These are phyloP conservation scores for Autographa pulchrina DNA, from an alignment of 2,888 invertebrate species.

Conservation along the genomic window DNA sequence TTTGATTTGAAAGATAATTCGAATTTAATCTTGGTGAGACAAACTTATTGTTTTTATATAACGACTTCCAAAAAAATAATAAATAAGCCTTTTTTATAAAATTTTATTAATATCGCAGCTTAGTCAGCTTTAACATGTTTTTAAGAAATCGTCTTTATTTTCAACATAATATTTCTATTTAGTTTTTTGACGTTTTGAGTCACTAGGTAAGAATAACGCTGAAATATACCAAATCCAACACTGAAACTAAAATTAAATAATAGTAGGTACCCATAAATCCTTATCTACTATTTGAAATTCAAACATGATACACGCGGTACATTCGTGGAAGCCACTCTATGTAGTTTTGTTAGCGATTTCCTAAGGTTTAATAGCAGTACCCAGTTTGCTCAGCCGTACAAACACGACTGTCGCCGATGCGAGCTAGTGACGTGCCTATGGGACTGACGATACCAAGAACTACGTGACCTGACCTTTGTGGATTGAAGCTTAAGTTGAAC, in stretches of 20 bases:
- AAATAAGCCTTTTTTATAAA: too few species aligned
- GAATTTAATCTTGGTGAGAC: background rate
- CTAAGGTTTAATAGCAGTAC: constrained; percentile 71
- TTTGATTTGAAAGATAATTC: background rate
- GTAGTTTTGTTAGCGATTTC: constrained; percentile 65
- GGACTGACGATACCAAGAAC: constrained; percentile 5
- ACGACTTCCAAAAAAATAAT: too few species aligned
- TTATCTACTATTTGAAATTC: background rate
- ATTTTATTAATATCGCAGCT: too few species aligned
- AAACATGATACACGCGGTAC: constrained; percentile 8
- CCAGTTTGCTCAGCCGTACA: constrained; percentile 71
- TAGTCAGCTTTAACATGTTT: too few species aligned
- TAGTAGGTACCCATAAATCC: background rate
- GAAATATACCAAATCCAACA: background rate
- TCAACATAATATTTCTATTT: too few species aligned
- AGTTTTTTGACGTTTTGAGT: too few species aligned
- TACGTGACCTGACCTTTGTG: background rate
- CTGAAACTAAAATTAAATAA: background rate
- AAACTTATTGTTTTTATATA: background rate
- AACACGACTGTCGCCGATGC: constrained; percentile 57
- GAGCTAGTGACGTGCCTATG: constrained; percentile 13
- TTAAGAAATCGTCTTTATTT: too few species aligned
- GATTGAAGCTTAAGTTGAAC: background rate
- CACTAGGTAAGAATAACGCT: too few species aligned
- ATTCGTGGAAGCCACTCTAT: constrained; percentile 57